These are phyloP conservation scores for Tryphoninae sp. DNA, from an alignment of 2,888 invertebrate species.

Conservation along the genomic window DNA sequence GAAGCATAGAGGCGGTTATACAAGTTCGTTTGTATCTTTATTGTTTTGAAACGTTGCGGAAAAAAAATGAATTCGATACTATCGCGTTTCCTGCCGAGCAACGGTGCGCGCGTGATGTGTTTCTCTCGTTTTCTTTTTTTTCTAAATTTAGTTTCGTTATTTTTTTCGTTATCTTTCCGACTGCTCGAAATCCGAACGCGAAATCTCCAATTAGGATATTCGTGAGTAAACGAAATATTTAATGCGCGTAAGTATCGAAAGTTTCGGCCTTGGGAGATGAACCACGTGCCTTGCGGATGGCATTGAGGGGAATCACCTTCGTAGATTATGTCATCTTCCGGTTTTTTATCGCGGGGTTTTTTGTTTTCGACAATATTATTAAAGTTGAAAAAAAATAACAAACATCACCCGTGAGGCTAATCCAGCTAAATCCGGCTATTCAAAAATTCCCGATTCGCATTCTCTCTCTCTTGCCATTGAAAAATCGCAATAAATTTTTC, in stretches of 20 bases:
- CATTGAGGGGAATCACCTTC: not conserved
- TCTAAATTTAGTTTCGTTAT: too few relatives aligned
- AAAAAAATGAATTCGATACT: slow-evolving; percentile 27
- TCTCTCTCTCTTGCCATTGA: too few relatives aligned
- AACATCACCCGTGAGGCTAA: too few relatives aligned
- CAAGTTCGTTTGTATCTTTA: slow-evolving; percentile 6
- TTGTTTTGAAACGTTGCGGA: slow-evolving; percentile 48
- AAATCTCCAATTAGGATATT: not conserved
- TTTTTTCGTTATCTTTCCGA: not conserved
- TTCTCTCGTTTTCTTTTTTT: too few relatives aligned
- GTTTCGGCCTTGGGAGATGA: not conserved
- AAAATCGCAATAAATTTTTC: too few relatives aligned
- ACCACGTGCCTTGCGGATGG: not conserved
- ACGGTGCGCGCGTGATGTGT: not conserved
- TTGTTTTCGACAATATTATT: too few relatives aligned
- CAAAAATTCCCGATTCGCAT: too few relatives aligned
- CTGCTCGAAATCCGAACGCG: not conserved
- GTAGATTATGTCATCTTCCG: not conserved
- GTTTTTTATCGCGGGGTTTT: not conserved
- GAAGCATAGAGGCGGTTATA: not conserved
- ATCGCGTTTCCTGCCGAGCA: not conserved
- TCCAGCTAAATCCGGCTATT: too few relatives aligned
- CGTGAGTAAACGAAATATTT: not conserved
- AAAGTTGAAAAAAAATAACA: too few relatives aligned
- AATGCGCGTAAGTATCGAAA: not conserved